Base-by-base conservation (phyloP, 23 tunicate species). In the Oikopleura vanhoeffeni region DNA sequence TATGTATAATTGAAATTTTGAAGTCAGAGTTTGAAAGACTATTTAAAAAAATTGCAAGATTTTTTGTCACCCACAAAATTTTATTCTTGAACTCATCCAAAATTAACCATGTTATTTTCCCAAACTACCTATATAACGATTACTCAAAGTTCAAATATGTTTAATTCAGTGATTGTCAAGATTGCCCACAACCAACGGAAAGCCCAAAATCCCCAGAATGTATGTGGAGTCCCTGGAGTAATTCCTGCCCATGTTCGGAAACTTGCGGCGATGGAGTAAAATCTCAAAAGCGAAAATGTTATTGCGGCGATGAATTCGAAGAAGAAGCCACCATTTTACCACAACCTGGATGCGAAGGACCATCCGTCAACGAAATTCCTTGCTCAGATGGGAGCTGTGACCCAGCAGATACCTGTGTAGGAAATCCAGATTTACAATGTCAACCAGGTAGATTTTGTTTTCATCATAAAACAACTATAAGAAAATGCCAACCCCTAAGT, bases 341-440 rank as follows among this genome's bases (percentile, higher is more conserved):
- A 3, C 79, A 71, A 30, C 79, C 79, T 28, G 79, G 79, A 13
- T 71, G 79, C 79, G 79, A 71, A 32, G 79, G 79, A 71, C 34
- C 27, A 28, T 4, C 79, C 38, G 34, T 13, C 2, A 38, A 71
- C 4, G 79, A 71, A 28, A 38, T 24, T 24, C 34, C 79, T 24
- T 71, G 79, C 35, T 18, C 27, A 18, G 79, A 71, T 3, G 79
- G 79, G 32, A 33, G 36, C 27, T 71, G 79, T 71, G 79, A 71
- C 38, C 79, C 79, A 71, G 32, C 79, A 2, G 79, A 71, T 18
- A 32, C 3, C 4, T 71, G 79, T 30, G 64, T 8, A 49, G 13
- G 18, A 8, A 24, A 49, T 24, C 64, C 64, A 49, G 24, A 49
- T 24, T 8, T 13, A 49, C 64, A 49, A 49, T 49, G 64, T 49